Percentiles rank a stretch among this genome's conserved stretches.
These are phyloP conservation scores for Drosophila trichaetosa DNA, from an alignment of 2,888 invertebrate species.

Conservation along the genomic window DNA sequence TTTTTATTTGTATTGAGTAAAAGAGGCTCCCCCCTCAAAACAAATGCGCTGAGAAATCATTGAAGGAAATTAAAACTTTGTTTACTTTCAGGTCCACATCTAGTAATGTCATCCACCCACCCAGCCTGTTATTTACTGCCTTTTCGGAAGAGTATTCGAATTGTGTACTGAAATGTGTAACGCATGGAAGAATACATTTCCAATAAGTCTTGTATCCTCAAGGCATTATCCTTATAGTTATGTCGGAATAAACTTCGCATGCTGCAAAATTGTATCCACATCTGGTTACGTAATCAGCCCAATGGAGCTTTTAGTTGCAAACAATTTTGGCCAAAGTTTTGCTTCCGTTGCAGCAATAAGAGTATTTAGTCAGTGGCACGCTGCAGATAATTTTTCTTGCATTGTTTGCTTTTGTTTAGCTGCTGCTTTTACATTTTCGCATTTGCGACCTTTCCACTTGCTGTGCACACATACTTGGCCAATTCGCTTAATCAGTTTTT, in stretches of 20 bases:
- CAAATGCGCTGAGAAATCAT: constrained; percentile 70
- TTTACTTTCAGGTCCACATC: constrained; percentile 68
- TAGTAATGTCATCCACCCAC: constrained; percentile 34
- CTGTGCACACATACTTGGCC: constrained; percentile 42
- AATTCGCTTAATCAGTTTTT: constrained; percentile 66
- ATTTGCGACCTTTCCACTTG: constrained; percentile 13
- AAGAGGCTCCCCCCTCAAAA: constrained; percentile 15
- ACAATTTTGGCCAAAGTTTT: not conserved
- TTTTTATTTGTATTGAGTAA: not conserved
- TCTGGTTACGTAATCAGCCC: not conserved
- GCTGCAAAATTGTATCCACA: not conserved
- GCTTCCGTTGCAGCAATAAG: constrained; percentile 1
- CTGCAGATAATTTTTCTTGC: not conserved
- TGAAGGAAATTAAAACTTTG: constrained; percentile 78
- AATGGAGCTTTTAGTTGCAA: not conserved
- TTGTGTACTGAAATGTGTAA: not conserved
- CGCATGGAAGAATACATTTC: not conserved
- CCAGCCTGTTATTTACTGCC: not conserved
- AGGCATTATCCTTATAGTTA: not conserved
- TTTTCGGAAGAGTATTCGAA: constrained; percentile 5
- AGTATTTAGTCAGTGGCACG: not conserved
- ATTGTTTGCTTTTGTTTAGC: constrained; percentile 18
- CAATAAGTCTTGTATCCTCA: not conserved
- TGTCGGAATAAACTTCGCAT: not conserved
- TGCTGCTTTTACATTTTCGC: constrained; percentile 25